phyloP scores from a whole-genome alignment of 2,888 invertebrate genomes.

The Diogma glabrata region DNA sequence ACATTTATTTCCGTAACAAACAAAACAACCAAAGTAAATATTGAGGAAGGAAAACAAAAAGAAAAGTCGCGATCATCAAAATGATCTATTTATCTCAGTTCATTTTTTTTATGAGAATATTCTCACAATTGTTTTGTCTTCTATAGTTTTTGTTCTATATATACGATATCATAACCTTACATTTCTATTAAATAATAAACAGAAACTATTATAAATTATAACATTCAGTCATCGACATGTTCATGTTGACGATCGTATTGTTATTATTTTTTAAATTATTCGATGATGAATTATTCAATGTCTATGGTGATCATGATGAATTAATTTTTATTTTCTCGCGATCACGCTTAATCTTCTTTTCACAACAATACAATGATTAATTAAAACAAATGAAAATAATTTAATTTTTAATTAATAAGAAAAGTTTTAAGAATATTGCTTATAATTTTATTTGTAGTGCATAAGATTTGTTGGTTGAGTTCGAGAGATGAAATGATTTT shows the following conservation, averaged over 20 bases:
- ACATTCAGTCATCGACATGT: no score
- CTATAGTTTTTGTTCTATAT: not conserved
- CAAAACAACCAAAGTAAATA: no score
- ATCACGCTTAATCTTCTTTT: slow-evolving; percentile 3
- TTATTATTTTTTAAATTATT: not conserved
- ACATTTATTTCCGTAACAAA: slow-evolving; percentile 9
- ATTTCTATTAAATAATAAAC: no score
- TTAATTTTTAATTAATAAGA: not conserved
- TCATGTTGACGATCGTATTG: slow-evolving; percentile 5
- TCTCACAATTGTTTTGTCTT: slow-evolving; percentile 35
- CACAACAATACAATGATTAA: slow-evolving; percentile 7
- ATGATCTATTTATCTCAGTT: slow-evolving; percentile 5
- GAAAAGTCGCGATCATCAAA: slow-evolving; percentile 5
- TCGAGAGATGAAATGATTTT: no score
- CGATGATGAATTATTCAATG: no score
- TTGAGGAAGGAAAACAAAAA: no score
- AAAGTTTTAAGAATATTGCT: no score
- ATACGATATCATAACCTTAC: no score
- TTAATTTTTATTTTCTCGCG: slow-evolving; percentile 5
- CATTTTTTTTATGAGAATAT: slow-evolving; percentile 32
- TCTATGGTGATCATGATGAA: no score
- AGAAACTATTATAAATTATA: no score
- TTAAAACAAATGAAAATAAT: slow-evolving; percentile 4
- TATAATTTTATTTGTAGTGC: no score
- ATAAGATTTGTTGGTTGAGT: no score